phyloP scores from a whole-genome alignment of 2,113 vertebrate genomes.

The Calonectris borealis region DNA sequence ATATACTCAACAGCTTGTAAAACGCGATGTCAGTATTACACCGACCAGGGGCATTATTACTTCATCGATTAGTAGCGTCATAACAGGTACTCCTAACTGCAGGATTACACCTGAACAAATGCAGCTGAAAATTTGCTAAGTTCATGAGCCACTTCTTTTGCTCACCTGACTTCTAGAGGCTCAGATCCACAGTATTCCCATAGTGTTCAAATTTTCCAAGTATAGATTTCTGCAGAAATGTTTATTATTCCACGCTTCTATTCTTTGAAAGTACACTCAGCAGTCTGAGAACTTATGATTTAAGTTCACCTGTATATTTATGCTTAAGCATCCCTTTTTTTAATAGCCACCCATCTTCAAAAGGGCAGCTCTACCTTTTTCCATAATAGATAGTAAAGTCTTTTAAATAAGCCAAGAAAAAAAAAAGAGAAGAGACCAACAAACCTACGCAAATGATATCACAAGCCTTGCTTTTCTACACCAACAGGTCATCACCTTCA shows the following conservation, averaged over 20 bases:
- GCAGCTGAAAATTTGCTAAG: not conserved
- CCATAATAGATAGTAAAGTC: not conserved
- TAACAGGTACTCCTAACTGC: fast-evolving
- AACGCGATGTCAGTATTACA: fast-evolving
- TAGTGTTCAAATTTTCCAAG: fast-evolving
- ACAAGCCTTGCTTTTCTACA: not conserved
- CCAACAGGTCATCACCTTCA: not conserved
- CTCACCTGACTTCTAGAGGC: not conserved
- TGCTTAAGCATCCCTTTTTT: not conserved
- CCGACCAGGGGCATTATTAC: not conserved
- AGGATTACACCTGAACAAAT: not conserved
- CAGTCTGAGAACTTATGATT: not conserved
- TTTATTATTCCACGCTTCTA: not conserved
- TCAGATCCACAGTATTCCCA: not conserved
- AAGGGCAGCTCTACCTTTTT: not conserved
- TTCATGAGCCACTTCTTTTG: not conserved
- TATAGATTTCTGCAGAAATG: fast-evolving
- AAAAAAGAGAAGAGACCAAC: not conserved
- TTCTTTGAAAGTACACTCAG: not conserved
- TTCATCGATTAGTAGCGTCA: fast-evolving
- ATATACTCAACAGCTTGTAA: not conserved
- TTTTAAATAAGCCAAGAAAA: not conserved
- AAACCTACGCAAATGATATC: not conserved
- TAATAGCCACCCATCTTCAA: not conserved
- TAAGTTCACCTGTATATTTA: not conserved